Evolutionary conservation across 2,113 vertebrate species (phyloP).

Genomic region (Euleptes europaea): DNA sequence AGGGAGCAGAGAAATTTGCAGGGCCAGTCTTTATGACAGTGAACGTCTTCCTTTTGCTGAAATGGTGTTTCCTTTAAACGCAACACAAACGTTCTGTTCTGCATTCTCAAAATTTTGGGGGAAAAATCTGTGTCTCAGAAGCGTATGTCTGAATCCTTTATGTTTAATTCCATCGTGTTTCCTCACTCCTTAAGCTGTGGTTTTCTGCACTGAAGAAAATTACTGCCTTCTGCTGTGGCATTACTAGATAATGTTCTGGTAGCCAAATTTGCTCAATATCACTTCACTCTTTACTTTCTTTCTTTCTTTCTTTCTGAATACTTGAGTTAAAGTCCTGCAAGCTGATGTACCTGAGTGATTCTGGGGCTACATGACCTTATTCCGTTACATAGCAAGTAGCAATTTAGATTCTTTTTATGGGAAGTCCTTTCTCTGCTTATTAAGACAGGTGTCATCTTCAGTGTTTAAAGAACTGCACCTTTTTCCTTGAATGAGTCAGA

Average conservation of each 20-base stretch:
- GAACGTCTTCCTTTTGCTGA: background rate
- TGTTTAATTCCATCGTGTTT: background rate
- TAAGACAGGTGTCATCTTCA: background rate
- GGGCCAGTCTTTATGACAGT: background rate
- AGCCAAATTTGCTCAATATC: background rate
- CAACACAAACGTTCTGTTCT: too few species aligned
- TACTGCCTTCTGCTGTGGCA: background rate
- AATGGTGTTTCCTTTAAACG: too few species aligned
- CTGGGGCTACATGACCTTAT: background rate
- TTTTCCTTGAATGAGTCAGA: background rate
- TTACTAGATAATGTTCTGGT: background rate
- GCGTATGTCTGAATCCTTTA: background rate
- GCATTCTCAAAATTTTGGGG: too few species aligned
- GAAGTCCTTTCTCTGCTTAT: background rate
- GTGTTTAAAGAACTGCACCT: background rate
- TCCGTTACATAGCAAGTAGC: background rate
- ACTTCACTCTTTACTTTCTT: too few species aligned
- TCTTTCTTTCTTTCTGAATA: background rate
- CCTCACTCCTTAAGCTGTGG: background rate
- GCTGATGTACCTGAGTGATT: background rate
- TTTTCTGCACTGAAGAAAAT: background rate
- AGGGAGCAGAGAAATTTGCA: background rate
- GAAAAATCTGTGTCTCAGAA: too few species aligned
- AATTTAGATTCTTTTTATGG: background rate
- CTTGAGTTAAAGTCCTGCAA: background rate